phyloP scores from a whole-genome alignment of 2,113 vertebrate genomes.

The Thalassarche chlororhynchos region DNA sequence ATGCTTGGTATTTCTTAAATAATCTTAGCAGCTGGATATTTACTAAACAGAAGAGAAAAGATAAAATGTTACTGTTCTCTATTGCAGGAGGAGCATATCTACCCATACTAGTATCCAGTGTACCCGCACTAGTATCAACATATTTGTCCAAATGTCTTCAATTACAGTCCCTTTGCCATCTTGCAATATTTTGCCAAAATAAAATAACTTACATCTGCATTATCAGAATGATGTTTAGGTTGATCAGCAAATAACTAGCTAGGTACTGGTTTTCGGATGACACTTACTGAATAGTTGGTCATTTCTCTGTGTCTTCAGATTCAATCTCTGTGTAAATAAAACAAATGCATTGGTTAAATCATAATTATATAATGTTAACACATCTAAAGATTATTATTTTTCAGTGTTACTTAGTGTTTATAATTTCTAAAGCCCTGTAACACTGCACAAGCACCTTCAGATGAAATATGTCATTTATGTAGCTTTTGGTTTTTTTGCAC shows the following conservation, averaged over 20 bases:
- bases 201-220: neutral
- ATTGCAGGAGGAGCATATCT: neutral
- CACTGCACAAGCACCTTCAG: neutral
- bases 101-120: neutral
- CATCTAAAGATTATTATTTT: neutral
- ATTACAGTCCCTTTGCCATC: neutral
- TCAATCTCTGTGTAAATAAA: neutral
- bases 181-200: neutral
- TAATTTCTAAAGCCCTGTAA: neutral
- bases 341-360: neutral
- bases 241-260: neutral
- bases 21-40: neutral
- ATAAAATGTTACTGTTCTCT: neutral
- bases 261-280: neutral
- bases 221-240: neutral
- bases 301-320: neutral
- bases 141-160: neutral
- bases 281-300: neutral
- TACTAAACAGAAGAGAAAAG: neutral
- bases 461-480: neutral
- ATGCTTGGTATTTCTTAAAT: neutral
- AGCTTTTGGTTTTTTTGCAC: neutral
- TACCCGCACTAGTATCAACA: neutral
- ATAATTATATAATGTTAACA: neutral
- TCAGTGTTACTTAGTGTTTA: neutral